Conservation (phyloP, 2,113 vertebrate species). For the Nothobranchius kuhntae region DNA sequence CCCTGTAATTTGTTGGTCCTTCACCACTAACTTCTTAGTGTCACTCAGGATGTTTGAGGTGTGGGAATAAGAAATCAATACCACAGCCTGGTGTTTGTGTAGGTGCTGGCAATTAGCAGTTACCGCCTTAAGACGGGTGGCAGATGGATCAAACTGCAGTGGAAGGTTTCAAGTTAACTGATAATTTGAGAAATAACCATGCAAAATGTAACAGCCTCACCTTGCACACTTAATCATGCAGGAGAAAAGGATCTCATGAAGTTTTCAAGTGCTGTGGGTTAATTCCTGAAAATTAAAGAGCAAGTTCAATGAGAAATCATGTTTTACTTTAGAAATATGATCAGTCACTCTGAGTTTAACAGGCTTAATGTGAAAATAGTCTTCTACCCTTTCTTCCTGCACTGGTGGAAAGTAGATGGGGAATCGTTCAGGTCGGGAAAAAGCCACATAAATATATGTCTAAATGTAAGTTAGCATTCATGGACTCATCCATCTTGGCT, state of each 20-base stretch:
- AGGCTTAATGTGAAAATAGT: too few species aligned
- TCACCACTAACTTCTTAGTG: conserved; percentile 27
- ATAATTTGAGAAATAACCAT: conserved; percentile 55
- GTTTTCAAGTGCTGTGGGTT: not conserved
- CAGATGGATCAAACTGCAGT: conserved; percentile 47
- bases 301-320: too few species aligned
- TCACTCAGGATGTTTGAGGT: conserved; percentile 52
- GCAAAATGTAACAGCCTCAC: conserved; percentile 13
- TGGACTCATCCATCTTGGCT: too few species aligned
- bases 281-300: not conserved
- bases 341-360: too few species aligned
- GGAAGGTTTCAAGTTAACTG: conserved; percentile 29
- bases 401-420: too few species aligned
- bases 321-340: too few species aligned
- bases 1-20: not conserved
- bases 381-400: too few species aligned
- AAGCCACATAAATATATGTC: too few species aligned
- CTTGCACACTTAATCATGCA: conserved; percentile 36
- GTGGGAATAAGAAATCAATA: conserved; percentile 61
- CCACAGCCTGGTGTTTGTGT: conserved; percentile 25
- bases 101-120: conserved; percentile 64
- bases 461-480: too few species aligned
- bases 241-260: not conserved
- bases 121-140: conserved; percentile 30
- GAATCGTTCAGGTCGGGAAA: too few species aligned